phyloP scores from a whole-genome alignment of 2,113 vertebrate genomes.

The Monopterus albus region DNA sequence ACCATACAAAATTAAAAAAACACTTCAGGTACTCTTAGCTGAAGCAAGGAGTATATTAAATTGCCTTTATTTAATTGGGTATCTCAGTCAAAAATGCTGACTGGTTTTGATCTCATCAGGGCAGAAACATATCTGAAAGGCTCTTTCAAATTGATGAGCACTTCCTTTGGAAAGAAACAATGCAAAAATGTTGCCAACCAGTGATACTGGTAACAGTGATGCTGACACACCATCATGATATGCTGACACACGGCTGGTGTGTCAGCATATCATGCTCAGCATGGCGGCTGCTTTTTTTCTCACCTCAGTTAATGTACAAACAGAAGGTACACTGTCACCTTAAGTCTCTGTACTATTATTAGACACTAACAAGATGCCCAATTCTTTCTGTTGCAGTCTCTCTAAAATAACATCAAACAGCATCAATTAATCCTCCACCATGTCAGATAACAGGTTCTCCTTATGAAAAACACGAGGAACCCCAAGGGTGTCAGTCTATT shows the following conservation, averaged over 20 bases:
- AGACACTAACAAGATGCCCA: slow-evolving; percentile 14
- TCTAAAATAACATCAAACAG: slow-evolving; percentile 14
- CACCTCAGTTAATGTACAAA: slow-evolving; percentile 10
- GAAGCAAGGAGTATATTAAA: too few species aligned
- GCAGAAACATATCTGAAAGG: neutral
- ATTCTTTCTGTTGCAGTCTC: neutral
- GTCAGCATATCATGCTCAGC: slow-evolving; percentile 41
- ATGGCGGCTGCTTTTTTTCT: neutral
- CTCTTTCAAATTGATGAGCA: neutral
- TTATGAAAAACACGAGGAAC: slow-evolving; percentile 18
- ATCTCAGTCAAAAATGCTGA: too few species aligned
- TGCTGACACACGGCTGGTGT: slow-evolving; percentile 11
- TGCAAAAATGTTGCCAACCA: slow-evolving; percentile 8
- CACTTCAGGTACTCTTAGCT: too few species aligned
- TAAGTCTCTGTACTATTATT: neutral
- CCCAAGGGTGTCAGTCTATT: slow-evolving; percentile 60
- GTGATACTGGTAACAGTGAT: too few species aligned
- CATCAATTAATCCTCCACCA: slow-evolving; percentile 19
- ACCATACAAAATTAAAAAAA: too few species aligned
- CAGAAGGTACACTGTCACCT: neutral
- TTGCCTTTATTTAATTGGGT: too few species aligned
- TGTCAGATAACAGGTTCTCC: slow-evolving; percentile 22
- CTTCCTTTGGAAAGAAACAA: neutral
- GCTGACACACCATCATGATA: too few species aligned
- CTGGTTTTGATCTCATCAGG: too few species aligned